These are phyloP conservation scores for Xenentodon cancila DNA, from an alignment of 2,797 vertebrate genomes.

Conservation along the genomic window DNA sequence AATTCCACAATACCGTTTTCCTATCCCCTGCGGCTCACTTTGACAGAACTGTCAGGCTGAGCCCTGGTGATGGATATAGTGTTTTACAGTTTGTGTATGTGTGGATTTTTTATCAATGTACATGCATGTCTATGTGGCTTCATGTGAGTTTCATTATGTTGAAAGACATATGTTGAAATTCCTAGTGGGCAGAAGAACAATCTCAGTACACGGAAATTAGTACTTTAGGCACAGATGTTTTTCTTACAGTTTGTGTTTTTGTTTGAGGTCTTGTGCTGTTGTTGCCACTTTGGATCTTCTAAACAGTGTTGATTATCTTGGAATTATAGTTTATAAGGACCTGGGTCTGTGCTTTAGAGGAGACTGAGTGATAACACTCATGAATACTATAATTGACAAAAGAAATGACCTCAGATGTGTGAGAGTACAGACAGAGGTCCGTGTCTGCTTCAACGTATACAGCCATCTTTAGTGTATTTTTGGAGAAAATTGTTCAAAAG, in stretches of 20 bases:
- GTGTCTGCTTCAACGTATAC: slow-evolving; percentile 34
- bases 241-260: too few species aligned
- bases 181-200: too few species aligned
- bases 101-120: slow-evolving; percentile 8
- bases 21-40: slow-evolving; percentile 68
- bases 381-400: background rate
- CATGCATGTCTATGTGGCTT: slow-evolving; percentile 17
- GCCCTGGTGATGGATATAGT: slow-evolving; percentile 65
- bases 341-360: background rate
- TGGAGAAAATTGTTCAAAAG: slow-evolving; percentile 68
- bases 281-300: background rate
- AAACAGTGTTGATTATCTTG: slow-evolving; percentile 6
- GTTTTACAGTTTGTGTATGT: slow-evolving; percentile 44
- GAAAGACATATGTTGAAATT: background rate
- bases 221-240: too few species aligned
- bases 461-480: slow-evolving; percentile 64
- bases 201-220: too few species aligned
- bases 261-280: too few species aligned
- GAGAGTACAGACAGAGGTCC: slow-evolving; percentile 20
- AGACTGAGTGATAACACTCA: slow-evolving; percentile 1
- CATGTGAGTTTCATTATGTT: slow-evolving; percentile 13
- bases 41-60: slow-evolving; percentile 74
- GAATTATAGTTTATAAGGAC: background rate
- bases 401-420: slow-evolving; percentile 7
- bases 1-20: slow-evolving; percentile 71